Conservation (phyloP, 2,888 invertebrate species). For the Melanargia galathea region DNA sequence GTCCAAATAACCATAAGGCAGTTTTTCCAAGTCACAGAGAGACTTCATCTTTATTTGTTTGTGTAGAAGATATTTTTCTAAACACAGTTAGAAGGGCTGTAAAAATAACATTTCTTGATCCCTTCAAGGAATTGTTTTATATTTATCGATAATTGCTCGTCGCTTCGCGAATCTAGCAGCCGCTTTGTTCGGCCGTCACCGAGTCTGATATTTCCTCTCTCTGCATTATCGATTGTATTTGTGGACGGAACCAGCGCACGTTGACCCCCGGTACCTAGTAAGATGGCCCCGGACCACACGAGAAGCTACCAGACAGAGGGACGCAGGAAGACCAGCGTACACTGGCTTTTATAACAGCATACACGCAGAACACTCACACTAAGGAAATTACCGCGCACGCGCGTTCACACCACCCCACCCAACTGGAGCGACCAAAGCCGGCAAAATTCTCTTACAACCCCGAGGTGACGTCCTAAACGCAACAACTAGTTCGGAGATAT, state of each 20-base stretch:
- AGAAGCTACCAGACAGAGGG: constrained; percentile 41
- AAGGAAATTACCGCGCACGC: constrained; percentile 63
- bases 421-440: constrained; percentile 67
- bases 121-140: constrained; percentile 11
- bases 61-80: not conserved
- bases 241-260: constrained; percentile 58
- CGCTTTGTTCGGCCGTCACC: constrained; percentile 63
- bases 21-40: no score
- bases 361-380: constrained; percentile 73
- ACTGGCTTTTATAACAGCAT: constrained; percentile 53
- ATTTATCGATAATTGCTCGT: constrained; percentile 40
- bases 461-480: constrained; percentile 70
- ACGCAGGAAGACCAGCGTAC: constrained; percentile 53
- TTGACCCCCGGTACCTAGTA: constrained; percentile 54
- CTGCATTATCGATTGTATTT: constrained; percentile 79
- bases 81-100: not conserved
- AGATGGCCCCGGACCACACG: constrained; percentile 45
- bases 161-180: constrained; percentile 51
- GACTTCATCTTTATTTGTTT: no score
- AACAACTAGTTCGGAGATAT: constrained; percentile 63
- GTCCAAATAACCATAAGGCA: no score
- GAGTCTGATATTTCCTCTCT: constrained; percentile 76
- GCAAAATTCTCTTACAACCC: constrained; percentile 77
- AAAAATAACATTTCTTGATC: not conserved
- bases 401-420: constrained; percentile 73